Base-by-base conservation (phyloP, 1,140 invertebrate genomes). In the Papilio dardanus region DNA sequence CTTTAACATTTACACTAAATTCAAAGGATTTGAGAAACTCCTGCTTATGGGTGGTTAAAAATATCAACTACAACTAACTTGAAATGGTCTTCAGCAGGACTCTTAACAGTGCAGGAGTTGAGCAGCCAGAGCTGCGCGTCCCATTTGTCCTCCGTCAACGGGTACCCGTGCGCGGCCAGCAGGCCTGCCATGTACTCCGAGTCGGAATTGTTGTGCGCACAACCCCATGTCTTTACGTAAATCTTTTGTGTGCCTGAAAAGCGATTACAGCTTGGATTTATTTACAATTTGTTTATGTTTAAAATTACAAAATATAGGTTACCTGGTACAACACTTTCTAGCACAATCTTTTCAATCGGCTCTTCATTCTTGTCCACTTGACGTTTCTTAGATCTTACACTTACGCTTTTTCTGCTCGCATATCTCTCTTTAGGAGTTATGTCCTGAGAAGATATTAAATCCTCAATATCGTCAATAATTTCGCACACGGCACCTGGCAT, bases 81-180 rank as follows among this genome's bases (percentile, higher is more conserved):
- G 86, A 99, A 99, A 91, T 99, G 99, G 93, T 99, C 98, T 91
- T 99, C 99, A 0, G 98, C 96, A 35, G 99, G 99, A 93, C 95
- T 99, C 92, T 99, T 99, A 0, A 99, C 99, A 5, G 99, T 99
- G 87, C 99, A 99, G 76, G 98, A 99, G 92, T 99, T 99, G 0
- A 99, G 94, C 12, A 99, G 90, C 98, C 99, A 99, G 3, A 99
- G 90, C 93, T 99, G 97, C 1, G 99, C 99, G 62, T 95, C 92
- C 33, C 95, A 91, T 93, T 98, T 97, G 71, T 98, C 95, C 74
- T 98, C 96, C 83, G 96, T 98, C 19, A 99, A 94, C 76, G 94
- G 95, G 89, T 99, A 99, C 0, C 98, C 99, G 89, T 97, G 97
- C 0, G 96, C 94, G 21, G 97, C 96, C 62, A 99, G 91, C 78